Conservation (phyloP, 2,888 invertebrate species). For the Linnaemya vulpina region DNA sequence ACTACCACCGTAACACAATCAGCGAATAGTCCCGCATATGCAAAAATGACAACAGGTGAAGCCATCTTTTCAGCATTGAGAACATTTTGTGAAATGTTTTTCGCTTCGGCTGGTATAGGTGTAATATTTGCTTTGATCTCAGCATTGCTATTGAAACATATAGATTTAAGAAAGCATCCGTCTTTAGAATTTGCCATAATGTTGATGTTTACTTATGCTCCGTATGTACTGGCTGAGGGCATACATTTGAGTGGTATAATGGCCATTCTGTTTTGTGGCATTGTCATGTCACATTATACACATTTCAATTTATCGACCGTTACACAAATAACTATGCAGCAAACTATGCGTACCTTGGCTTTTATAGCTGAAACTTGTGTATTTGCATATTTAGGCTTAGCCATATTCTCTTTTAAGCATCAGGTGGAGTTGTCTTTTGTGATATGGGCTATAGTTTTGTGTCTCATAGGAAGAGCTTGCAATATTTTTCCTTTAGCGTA, state of each 20-base stretch:
- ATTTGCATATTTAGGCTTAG: slow-evolving; percentile 94
- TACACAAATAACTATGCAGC: slow-evolving; percentile 99
- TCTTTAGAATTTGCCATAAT: slow-evolving; percentile 99
- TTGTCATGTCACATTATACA: slow-evolving; percentile 99
- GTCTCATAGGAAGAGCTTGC: slow-evolving; percentile 95
- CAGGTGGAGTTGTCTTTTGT: slow-evolving; percentile 95
- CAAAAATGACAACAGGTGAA: slow-evolving; percentile 87
- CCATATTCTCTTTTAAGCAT: slow-evolving; percentile 94
- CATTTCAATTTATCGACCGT: slow-evolving; percentile 99
- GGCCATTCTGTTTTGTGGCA: slow-evolving; percentile 99
- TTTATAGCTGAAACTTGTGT: slow-evolving; percentile 99
- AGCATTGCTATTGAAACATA: slow-evolving; percentile 95
- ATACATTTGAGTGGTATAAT: slow-evolving; percentile 98
- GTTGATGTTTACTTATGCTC: slow-evolving; percentile 98
- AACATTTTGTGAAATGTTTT: slow-evolving; percentile 97
- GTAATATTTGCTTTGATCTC: slow-evolving; percentile 96
- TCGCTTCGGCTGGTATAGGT: slow-evolving; percentile 98
- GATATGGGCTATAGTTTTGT: slow-evolving; percentile 96
- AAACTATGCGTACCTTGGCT: slow-evolving; percentile 96
- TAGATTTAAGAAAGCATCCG: slow-evolving; percentile 98
- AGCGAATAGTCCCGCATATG: slow-evolving; percentile 86
- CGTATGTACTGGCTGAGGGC: slow-evolving; percentile 98
- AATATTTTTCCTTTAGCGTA: slow-evolving; percentile 98
- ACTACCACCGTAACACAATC: slow-evolving; percentile 94
- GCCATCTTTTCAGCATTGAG: slow-evolving; percentile 94